Evolutionary conservation across 2,113 vertebrate genomes (phyloP), one percentile per base, ranked within the genome.

Genomic region (Oryzias javanicus): DNA sequence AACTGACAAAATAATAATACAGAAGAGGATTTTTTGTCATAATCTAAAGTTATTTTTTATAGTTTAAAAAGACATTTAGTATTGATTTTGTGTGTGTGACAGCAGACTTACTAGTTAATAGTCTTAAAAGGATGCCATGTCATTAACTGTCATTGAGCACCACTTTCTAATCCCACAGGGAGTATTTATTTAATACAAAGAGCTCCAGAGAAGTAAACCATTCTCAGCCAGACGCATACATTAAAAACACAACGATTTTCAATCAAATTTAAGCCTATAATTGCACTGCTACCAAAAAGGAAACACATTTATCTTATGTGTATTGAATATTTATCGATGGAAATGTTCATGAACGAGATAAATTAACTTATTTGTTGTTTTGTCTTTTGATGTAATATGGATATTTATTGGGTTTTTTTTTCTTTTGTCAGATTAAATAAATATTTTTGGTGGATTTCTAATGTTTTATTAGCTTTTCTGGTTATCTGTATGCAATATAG

Each of bases 51-150:
- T 24, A 49, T 64, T 55, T 64, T 55, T 45, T 55, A 25, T 13
- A 57, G 1, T 4, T 55, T 27, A 41, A 17, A 51, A 67, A 24
- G 16, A 25, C 7, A 49, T 65, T 60, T 55, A 35, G 50, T 60
- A 75, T 74, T 56, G 67, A 82, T 84, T 79, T 17, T 60, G 18
- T 52, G 49, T 52, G 49, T 55, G 50, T 29, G 41, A 62, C 52
- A 62, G 42, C 40, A 58, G 53, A 20, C 57, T 45, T 55, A 45
- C 20, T 54, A 62, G 46, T 44, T 67, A 53, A 70, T 55, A 45
- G 59, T 45, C 50, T 44, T 53, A 45, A 72, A 60, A 44, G 16
- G 44, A 44, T 54, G 55, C 49, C 42, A 13, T 41, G n/a, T 57
- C 51, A 57, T 68, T 70, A 50, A 50, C 3, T 59, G 53, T 49